A percentile compares a stretch with the other conserved stretches of the same genome.
Conservation (phyloP, 2,888 invertebrate species). For the Athrips mouffetella region DNA sequence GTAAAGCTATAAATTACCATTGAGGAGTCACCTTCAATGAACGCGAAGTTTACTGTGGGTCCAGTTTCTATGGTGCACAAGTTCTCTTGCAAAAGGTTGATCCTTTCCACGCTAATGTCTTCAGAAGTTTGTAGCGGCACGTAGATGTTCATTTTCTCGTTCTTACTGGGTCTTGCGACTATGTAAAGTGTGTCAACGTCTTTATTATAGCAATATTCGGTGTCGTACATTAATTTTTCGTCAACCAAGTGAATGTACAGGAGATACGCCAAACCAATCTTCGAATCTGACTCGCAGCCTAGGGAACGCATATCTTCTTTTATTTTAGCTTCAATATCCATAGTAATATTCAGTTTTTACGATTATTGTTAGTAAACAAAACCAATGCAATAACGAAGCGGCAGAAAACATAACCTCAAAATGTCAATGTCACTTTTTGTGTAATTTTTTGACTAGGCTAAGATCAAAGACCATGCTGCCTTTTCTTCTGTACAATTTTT, state of each 20-base stretch:
- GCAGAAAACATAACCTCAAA: constrained; percentile 11
- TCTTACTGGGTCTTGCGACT: constrained; percentile 58
- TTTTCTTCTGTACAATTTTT: background rate
- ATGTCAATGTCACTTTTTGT: background rate
- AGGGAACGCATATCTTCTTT: constrained; percentile 65
- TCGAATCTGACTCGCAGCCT: constrained; percentile 58
- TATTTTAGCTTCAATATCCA: constrained; percentile 66
- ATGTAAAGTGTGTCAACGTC: constrained; percentile 65
- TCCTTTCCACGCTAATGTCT: constrained; percentile 50
- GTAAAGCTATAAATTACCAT: constrained; percentile 68
- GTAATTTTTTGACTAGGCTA: background rate
- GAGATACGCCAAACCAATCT: constrained; percentile 61
- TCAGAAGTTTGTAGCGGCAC: constrained; percentile 58
- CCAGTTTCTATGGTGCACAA: constrained; percentile 68
- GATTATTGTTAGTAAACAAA: background rate
- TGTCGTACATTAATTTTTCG: constrained; percentile 69
- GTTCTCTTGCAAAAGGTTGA: constrained; percentile 62
- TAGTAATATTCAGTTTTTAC: background rate
- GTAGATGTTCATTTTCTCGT: constrained; percentile 63
- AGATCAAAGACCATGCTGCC: background rate
- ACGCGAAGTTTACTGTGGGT: constrained; percentile 59
- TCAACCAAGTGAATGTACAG: constrained; percentile 67
- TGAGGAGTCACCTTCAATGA: constrained; percentile 65
- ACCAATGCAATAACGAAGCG: background rate
- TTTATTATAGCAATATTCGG: constrained; percentile 66